Base-by-base conservation (phyloP, 2,797 vertebrate genomes). In the Malacoraja senta region DNA sequence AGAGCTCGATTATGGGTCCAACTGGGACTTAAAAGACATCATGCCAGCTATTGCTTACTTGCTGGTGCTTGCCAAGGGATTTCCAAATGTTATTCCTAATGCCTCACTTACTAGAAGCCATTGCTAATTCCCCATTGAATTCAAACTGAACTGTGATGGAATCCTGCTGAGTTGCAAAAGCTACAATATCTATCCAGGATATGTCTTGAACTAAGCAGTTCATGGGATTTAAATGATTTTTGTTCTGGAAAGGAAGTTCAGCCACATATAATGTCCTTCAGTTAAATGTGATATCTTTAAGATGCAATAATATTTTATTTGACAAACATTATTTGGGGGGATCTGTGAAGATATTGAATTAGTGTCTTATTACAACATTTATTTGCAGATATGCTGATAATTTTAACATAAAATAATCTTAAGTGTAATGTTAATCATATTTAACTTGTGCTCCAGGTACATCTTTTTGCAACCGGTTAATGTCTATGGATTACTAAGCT, bases 371-470 rank as follows among this genome's bases (percentile, higher is more conserved):
- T n/a, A 32, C 7, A 61, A 17, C 44, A 84, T 8, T 65, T 88
- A 88, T 68, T 88, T 68, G 32, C 26, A 61, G 15, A n/a, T 19
- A 86, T 17, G 58, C 26, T 86, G 83, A 58, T 86, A 86, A 32
- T 88, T 68, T 88, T 88, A 35, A 35, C 17, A 65, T 68, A 21
- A 88, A 68, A 88, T 88, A 88, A 68, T 68, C 17, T 32, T 88
- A 21, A 19, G 10, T 29, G 65, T 15, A 88, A 88, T 68, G 68
- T 8, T 65, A 32, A 78, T 1, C n/a, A 78, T 35, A 15, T 35
- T 78, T 78, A 32, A 68, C 78, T 38, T 78, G 32, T 79, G 78
- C 17, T 79, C 19, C 78, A 21, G 13, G 4, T 32, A 88, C 8
- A 35, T 88, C 65, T 68, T 68, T 32, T 88, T 88, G 63, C 63